A percentile compares a stretch with the other conserved stretches of the same genome.
Conservation (phyloP, 2,797 vertebrate species). For the Oryzias sinensis region DNA sequence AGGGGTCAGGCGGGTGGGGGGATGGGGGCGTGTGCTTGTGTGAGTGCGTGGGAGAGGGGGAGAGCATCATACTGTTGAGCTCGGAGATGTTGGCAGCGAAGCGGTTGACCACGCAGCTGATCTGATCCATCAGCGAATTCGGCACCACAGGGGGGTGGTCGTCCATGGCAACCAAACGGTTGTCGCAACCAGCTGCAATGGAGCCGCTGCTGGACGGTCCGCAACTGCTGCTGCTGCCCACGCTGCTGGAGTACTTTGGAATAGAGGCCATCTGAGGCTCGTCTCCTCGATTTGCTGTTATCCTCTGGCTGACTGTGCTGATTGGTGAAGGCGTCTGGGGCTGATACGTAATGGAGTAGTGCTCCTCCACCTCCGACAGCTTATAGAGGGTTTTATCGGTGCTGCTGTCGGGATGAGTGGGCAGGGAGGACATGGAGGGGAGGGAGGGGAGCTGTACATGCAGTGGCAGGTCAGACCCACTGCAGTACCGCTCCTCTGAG, state of each 20-base stretch:
- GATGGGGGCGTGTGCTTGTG: constrained; percentile 67
- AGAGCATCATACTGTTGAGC: constrained; percentile 96
- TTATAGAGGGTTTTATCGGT: constrained; percentile 90
- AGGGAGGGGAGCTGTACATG: constrained; percentile 69
- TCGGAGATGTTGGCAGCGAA: constrained; percentile 96
- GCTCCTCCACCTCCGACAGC: constrained; percentile 86
- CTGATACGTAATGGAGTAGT: constrained; percentile 80
- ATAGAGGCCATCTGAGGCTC: constrained; percentile 46
- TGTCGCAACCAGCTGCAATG: constrained; percentile 30
- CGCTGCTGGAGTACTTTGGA: constrained; percentile 57
- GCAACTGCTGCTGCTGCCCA: constrained; percentile 54
- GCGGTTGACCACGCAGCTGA: constrained; percentile 94
- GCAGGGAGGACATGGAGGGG: constrained; percentile 64
- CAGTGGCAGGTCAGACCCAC: constrained; percentile 62
- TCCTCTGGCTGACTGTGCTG: constrained; percentile 89
- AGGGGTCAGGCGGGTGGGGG: constrained; percentile 72
- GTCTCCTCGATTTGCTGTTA: constrained; percentile 41
- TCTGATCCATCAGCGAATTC: constrained; percentile 95
- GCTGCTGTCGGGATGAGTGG: constrained; percentile 77
- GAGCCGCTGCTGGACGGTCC: constrained; percentile 50
- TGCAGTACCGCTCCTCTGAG: constrained; percentile 81
- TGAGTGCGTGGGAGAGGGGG: constrained; percentile 72
- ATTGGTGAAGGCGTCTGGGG: constrained; percentile 91
- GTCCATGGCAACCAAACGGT: constrained; percentile 40
- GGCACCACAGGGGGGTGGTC: constrained; percentile 76